A percentile compares a stretch with the other conserved stretches of the same genome.
Evolutionary conservation across 2,888 invertebrate species (phyloP).

Genomic region (Horisme vitalbata): DNA sequence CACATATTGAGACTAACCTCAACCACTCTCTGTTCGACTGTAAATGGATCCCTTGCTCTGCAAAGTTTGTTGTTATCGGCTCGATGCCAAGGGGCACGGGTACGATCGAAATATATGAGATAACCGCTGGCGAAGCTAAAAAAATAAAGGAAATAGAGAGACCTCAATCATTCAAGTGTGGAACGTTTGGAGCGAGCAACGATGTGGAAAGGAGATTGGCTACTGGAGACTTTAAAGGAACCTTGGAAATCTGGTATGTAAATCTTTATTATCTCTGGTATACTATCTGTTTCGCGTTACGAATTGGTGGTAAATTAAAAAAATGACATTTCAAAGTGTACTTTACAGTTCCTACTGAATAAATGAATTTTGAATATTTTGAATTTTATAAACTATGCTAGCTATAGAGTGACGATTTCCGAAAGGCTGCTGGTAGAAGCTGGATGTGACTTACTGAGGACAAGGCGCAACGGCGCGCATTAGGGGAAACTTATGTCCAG

Average conservation of each 20-base stretch:
- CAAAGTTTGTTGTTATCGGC: conserved; percentile 95
- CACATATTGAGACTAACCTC: conserved; percentile 91
- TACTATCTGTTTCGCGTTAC: too few relatives aligned
- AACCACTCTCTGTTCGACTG: conserved; percentile 94
- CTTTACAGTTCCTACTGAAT: too few relatives aligned
- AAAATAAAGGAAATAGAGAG: conserved; percentile 89
- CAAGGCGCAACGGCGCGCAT: too few relatives aligned
- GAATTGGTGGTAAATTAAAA: too few relatives aligned
- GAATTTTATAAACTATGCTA: too few relatives aligned
- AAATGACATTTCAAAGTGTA: too few relatives aligned
- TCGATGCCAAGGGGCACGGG: conserved; percentile 93
- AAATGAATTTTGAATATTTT: too few relatives aligned
- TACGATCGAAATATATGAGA: conserved; percentile 90
- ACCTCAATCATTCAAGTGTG: conserved; percentile 94
- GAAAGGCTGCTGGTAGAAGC: too few relatives aligned
- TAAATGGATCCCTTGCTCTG: conserved; percentile 98
- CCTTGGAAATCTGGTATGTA: conserved; percentile 88
- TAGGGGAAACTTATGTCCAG: too few relatives aligned
- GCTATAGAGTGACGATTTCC: too few relatives aligned
- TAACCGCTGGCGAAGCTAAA: conserved; percentile 87
- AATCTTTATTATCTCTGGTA: too few relatives aligned
- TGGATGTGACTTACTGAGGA: too few relatives aligned
- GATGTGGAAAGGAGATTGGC: conserved; percentile 91
- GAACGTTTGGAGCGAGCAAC: conserved; percentile 95
- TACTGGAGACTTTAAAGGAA: conserved; percentile 94